Base-by-base conservation (phyloP, 92 coral and sea anemone species). In the Paramuricea clavata region DNA sequence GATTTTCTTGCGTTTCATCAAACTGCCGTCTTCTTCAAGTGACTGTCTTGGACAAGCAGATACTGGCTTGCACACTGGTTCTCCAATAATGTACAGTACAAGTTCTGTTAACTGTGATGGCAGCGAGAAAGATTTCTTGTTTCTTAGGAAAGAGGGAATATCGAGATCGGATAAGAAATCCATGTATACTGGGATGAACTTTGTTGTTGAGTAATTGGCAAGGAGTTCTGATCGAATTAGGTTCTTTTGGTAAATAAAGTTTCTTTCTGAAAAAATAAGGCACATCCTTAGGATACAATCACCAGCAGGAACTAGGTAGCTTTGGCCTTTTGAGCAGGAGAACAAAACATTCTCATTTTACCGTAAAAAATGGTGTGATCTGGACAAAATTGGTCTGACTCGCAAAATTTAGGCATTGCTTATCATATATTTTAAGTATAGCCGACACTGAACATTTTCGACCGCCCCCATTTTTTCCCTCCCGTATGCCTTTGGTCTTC, bases 81-180 rank as follows among this genome's bases (percentile, higher is more conserved):
- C 67, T 22, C 64, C 82, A 76, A 76, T 76, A 21, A 76, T 76
- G 68, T 76, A 76, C 43, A 76, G 68, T 8, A 76, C 39, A 25
- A 76, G 82, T 25, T 76, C 82, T 60, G 64, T 76, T 36, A 76
- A 32, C 69, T 76, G 82, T 52, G 82, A 27, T 22, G 82, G 82
- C 82, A 76, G 52, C 41, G 82, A 76, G 82, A 76, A 76, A 23
- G 82, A 76, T 49, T 76, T 76, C 27, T 30, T 76, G 68, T 76
- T 76, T 34, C 82, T 28, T 17, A 76, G 1, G 42, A 76, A 76
- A n/a, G 41, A 49, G 12, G 82, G 82, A 54, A 76, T 60, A 23
- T 76, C 82, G 15, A 23, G 68, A 25, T 76, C 82, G 41, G 82
- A 76, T 49, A 60, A 30, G 82, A 50, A 54, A 36, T 76, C 82